phyloP scores from a whole-genome alignment of 2,888 invertebrate species.

The Drosophila longiperda region DNA sequence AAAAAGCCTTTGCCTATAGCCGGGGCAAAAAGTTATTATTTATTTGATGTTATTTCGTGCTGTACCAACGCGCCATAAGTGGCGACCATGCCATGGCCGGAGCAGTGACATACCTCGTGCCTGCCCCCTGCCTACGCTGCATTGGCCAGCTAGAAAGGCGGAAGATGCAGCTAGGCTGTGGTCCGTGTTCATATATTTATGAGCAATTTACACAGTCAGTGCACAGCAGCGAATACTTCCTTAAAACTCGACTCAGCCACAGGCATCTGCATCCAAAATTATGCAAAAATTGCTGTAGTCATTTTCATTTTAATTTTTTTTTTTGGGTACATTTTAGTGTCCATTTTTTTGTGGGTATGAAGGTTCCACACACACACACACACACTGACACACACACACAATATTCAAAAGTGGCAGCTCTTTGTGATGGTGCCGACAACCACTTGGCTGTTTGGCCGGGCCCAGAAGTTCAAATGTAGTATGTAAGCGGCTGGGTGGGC shows the following conservation, averaged over 20 bases:
- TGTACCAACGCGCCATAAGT: conserved; percentile 74
- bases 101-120: conserved; percentile 55
- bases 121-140: background rate
- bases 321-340: conserved; percentile 21
- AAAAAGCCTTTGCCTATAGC: conserved; percentile 25
- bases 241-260: conserved; percentile 47
- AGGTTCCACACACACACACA: conserved; percentile 45
- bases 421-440: conserved; percentile 49
- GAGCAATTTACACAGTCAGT: conserved; percentile 76
- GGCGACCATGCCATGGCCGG: conserved; percentile 32
- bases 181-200: conserved; percentile 75
- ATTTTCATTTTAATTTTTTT: conserved; percentile 26
- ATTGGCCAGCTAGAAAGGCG: conserved; percentile 17
- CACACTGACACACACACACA: conserved; percentile 10
- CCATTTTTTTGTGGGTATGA: conserved; percentile 37
- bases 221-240: conserved; percentile 42
- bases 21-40: conserved; percentile 75
- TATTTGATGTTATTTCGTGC: conserved; percentile 79
- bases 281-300: conserved; percentile 63
- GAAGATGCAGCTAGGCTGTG: conserved; percentile 59
- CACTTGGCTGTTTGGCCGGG: conserved; percentile 43
- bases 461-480: conserved; percentile 62
- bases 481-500: conserved; percentile 48
- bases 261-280: conserved; percentile 69
- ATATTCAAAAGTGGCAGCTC: conserved; percentile 63